Conservation (phyloP, 1,140 invertebrate genomes). For the Drosophila ogumai region DNA sequence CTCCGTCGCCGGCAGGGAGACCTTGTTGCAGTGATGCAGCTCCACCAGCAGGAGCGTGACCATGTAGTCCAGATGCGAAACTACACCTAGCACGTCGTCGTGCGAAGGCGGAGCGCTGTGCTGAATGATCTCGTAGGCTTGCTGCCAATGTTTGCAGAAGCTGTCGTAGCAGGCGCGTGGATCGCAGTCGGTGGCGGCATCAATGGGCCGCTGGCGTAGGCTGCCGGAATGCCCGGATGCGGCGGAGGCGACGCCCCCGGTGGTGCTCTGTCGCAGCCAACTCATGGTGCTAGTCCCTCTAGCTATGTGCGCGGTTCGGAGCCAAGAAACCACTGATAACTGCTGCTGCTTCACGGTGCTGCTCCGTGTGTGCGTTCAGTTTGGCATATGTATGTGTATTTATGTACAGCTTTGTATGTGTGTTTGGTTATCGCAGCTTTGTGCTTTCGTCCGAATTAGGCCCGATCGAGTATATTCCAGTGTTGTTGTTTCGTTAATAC, state of each 20-base stretch:
- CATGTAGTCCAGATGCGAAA: slow-evolving; percentile 97
- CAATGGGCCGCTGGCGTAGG: slow-evolving; percentile 82
- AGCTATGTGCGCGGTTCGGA: slow-evolving; percentile 24
- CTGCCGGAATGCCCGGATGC: slow-evolving; percentile 27
- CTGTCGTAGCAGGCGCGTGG: slow-evolving; percentile 94
- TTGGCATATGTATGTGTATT: slow-evolving; percentile 51
- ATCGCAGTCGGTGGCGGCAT: slow-evolving; percentile 87
- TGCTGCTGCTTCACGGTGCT: not conserved
- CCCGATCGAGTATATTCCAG: slow-evolving; percentile 61
- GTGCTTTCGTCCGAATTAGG: slow-evolving; percentile 49
- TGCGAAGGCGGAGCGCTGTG: slow-evolving; percentile 87
- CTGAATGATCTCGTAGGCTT: slow-evolving; percentile 93
- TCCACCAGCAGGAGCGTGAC: slow-evolving; percentile 94
- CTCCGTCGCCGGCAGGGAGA: slow-evolving; percentile 81
- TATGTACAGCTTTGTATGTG: slow-evolving; percentile 17
- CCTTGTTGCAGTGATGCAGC: slow-evolving; percentile 86
- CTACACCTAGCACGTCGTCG: slow-evolving; percentile 95
- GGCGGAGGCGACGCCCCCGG: slow-evolving; percentile 75
- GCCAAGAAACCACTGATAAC: slow-evolving; percentile 34
- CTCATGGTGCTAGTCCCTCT: slow-evolving; percentile 86
- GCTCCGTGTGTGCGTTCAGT: slow-evolving; percentile 28
- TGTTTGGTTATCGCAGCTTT: slow-evolving; percentile 53
- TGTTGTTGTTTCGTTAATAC: slow-evolving; percentile 34
- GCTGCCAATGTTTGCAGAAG: slow-evolving; percentile 97
- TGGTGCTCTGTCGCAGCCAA: slow-evolving; percentile 88